These are phyloP conservation scores for Phalera bucephala DNA, from an alignment of 2,888 invertebrate species.

Conservation along the genomic window DNA sequence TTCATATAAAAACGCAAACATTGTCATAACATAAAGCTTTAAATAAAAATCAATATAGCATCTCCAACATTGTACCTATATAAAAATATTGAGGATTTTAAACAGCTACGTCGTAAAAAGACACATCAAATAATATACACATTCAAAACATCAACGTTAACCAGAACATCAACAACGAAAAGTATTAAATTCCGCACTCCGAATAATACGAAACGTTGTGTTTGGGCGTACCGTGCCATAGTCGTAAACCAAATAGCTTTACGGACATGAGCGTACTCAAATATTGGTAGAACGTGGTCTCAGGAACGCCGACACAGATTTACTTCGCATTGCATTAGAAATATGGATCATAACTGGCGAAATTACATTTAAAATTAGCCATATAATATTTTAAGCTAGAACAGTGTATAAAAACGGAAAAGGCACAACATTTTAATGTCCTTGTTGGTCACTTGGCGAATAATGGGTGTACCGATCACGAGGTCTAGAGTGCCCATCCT, in stretches of 20 bases:
- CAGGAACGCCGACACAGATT: constrained; percentile 52
- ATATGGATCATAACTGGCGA: constrained; percentile 38
- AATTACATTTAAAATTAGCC: constrained; percentile 14
- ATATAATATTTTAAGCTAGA: constrained; percentile 11
- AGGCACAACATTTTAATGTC: no score
- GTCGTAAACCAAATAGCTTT: constrained; percentile 64
- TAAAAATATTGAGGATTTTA: no score
- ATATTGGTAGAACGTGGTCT: constrained; percentile 73
- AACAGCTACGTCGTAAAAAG: no score
- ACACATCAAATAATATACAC: no score
- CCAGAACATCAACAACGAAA: constrained; percentile 9
- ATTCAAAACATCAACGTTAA: neutral
- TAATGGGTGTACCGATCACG: no score
- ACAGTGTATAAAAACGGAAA: no score
- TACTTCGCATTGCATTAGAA: constrained; percentile 48
- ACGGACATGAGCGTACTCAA: constrained; percentile 58
- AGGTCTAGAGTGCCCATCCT: no score
- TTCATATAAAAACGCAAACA: no score
- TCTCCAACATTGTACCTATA: no score
- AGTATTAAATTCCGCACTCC: constrained; percentile 24
- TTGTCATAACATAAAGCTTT: no score
- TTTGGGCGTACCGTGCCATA: constrained; percentile 37
- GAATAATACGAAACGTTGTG: constrained; percentile 38
- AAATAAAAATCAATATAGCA: no score
- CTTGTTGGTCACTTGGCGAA: no score